phyloP scores from a whole-genome alignment of 2,888 invertebrate genomes.

The Odontocolon sp. region DNA sequence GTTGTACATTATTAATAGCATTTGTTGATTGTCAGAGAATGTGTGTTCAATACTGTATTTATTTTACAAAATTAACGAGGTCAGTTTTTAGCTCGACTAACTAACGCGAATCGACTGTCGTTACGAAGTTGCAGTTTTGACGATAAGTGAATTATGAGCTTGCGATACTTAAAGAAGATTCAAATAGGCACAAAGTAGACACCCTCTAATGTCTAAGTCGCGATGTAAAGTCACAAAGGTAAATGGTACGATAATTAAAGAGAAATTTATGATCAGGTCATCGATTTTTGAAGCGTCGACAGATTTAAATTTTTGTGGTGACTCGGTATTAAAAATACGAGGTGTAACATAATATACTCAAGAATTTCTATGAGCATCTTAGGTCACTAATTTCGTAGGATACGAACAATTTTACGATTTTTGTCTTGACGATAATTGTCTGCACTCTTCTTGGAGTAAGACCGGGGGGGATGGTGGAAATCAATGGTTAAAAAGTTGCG shows the following conservation, averaged over 20 bases:
- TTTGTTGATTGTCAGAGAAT: conserved; percentile 21
- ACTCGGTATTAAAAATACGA: not conserved
- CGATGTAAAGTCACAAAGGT: not conserved
- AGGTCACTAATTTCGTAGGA: conserved; percentile 59
- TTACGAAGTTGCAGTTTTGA: conserved; percentile 15
- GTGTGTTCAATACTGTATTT: conserved; percentile 16
- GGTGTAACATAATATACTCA: not conserved
- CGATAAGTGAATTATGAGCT: not conserved
- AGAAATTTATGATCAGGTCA: not conserved
- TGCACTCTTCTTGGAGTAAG: conserved; percentile 61
- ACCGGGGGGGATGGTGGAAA: not conserved
- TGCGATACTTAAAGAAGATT: not conserved
- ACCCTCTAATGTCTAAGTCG: conserved; percentile 53
- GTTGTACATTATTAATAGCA: conserved; percentile 24
- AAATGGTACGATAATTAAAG: not conserved
- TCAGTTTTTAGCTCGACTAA: not conserved
- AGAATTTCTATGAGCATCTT: conserved; percentile 75
- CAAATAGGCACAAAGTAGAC: conserved; percentile 51
- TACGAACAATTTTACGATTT: not conserved
- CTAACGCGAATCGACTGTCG: conserved; percentile 15
- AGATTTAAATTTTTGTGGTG: not conserved
- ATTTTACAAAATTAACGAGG: not conserved
- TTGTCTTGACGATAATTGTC: conserved; percentile 51
- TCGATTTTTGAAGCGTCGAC: not conserved
- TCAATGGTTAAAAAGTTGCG: not conserved